phyloP scores from a whole-genome alignment of 2,888 invertebrate genomes.

The Spisula solida region DNA sequence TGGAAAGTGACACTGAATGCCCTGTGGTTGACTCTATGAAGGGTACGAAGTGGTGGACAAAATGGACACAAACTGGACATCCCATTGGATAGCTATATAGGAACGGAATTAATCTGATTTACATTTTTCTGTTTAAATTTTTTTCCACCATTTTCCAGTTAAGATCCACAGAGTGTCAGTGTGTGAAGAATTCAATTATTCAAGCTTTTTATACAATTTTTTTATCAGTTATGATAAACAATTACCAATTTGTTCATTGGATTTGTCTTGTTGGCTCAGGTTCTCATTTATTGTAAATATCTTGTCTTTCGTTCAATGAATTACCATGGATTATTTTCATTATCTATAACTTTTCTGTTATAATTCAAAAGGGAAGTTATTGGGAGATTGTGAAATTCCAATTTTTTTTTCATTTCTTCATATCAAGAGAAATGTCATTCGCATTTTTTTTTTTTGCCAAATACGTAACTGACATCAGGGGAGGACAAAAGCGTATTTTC shows the following conservation, averaged over 20 bases:
- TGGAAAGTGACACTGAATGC: slow-evolving; percentile 61
- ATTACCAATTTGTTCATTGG: background rate
- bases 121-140: background rate
- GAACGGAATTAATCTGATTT: background rate
- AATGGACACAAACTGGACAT: slow-evolving; percentile 52
- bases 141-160: background rate
- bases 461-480: background rate
- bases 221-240: background rate
- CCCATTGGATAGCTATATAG: slow-evolving; percentile 34
- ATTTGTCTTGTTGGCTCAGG: slow-evolving; percentile 5
- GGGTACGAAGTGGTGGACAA: slow-evolving; percentile 39
- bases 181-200: background rate
- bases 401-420: background rate
- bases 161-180: background rate
- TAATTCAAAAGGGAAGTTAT: background rate
- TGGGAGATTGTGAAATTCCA: background rate
- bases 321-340: slow-evolving; percentile 8
- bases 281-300: background rate
- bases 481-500: slow-evolving; percentile 29
- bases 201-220: background rate
- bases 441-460: background rate
- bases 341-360: background rate
- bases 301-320: background rate
- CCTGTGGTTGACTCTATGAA: slow-evolving; percentile 47
- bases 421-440: slow-evolving; percentile 1